A percentile compares a stretch with the other conserved stretches of the same genome.
phyloP scores from a whole-genome alignment of 1,140 invertebrate genomes.

The Chelonus insularis region DNA sequence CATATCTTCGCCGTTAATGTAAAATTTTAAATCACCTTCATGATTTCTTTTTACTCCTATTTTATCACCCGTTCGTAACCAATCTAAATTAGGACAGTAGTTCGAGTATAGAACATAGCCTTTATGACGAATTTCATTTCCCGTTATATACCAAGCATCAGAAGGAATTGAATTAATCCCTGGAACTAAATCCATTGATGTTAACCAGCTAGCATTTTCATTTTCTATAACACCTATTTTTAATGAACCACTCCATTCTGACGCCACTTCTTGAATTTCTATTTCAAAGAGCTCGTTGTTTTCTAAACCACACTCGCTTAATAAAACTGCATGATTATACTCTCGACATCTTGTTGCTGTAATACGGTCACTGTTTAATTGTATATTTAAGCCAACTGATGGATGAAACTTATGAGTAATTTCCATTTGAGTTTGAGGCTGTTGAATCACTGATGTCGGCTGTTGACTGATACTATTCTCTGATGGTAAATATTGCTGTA shows the following conservation, averaged over 20 bases:
- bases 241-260: conserved; percentile 75
- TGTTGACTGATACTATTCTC: conserved; percentile 58
- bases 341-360: conserved; percentile 68
- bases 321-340: conserved; percentile 71
- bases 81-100: conserved; percentile 77
- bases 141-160: conserved; percentile 69
- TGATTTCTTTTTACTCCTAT: conserved; percentile 68
- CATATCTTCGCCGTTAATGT: conserved; percentile 82
- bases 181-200: conserved; percentile 70
- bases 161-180: conserved; percentile 63
- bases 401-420: conserved; percentile 64
- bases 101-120: conserved; percentile 64
- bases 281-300: conserved; percentile 79
- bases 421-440: conserved; percentile 51
- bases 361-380: conserved; percentile 69
- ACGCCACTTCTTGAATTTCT: conserved; percentile 64
- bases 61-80: conserved; percentile 75
- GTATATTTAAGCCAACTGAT: conserved; percentile 75
- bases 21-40: conserved; percentile 65
- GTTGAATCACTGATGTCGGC: conserved; percentile 55
- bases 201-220: conserved; percentile 57
- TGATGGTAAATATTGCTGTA: conserved; percentile 54
- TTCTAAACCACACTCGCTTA: conserved; percentile 72
- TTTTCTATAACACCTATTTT: conserved; percentile 69
- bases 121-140: conserved; percentile 69